Conservation (phyloP, 1,140 invertebrate species). For the Zaprionus inermis region DNA sequence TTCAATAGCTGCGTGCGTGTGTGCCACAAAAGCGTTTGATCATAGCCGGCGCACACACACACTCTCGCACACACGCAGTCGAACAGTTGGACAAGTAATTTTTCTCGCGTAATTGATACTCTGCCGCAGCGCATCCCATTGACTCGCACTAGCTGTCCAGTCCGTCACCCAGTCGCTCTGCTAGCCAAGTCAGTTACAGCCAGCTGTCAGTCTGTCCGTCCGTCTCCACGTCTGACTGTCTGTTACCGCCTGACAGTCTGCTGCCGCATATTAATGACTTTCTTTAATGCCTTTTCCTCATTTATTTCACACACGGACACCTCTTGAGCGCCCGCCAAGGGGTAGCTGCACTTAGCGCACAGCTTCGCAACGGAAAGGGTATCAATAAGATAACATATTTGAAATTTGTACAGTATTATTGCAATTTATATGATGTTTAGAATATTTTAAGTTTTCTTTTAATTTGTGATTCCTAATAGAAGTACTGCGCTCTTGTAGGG, state of each 20-base stretch:
- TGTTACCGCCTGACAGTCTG: conserved; percentile 79
- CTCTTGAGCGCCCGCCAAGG: conserved; percentile 36
- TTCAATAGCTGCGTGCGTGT: conserved; percentile 44
- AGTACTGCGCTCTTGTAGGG: background rate
- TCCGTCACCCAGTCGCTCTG: conserved; percentile 36
- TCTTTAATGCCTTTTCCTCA: conserved; percentile 82
- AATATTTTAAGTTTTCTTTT: background rate
- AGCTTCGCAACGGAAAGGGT: conserved; percentile 17
- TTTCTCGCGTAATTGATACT: conserved; percentile 81
- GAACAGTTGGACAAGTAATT: conserved; percentile 76
- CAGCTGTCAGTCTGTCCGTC: conserved; percentile 39
- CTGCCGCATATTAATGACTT: conserved; percentile 81
- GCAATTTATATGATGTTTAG: background rate
- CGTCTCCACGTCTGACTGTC: conserved; percentile 39
- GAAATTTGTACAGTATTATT: background rate
- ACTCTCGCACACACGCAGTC: conserved; percentile 27
- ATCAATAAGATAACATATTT: background rate
- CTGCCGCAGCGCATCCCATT: conserved; percentile 52
- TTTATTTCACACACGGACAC: conserved; percentile 79
- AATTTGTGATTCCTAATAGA: too few relatives aligned
- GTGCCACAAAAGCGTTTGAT: conserved; percentile 62
- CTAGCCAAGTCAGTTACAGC: conserved; percentile 35
- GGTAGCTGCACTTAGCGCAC: conserved; percentile 35
- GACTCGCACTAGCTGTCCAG: conserved; percentile 61
- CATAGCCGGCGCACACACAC: conserved; percentile 42